phyloP scores from a whole-genome alignment of 2,113 vertebrate genomes.

The Mesembrinibis cayennensis region DNA sequence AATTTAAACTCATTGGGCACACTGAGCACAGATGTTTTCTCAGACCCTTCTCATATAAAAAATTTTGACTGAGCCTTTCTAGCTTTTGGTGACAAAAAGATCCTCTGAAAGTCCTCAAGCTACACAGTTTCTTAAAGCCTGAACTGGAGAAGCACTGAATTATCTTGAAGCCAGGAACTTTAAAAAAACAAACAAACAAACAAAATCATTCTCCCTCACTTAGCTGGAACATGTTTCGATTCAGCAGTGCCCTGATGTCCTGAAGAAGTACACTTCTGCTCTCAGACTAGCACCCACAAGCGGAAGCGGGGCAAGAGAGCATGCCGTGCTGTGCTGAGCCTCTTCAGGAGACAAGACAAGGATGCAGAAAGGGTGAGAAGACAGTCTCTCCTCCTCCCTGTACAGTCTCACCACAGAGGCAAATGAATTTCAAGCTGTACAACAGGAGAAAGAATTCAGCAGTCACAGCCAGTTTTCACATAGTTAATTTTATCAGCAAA shows the following conservation, averaged over 20 bases:
- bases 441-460: not conserved
- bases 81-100: not conserved
- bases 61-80: not conserved
- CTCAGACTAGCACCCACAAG: not conserved
- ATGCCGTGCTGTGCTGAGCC: fast-evolving
- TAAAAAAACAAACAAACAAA: not conserved
- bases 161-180: not conserved
- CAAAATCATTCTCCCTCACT: not conserved
- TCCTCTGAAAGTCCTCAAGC: not conserved
- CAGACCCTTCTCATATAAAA: not conserved
- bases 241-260: not conserved
- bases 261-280: not conserved
- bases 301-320: not conserved
- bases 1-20: not conserved
- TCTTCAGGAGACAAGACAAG: not conserved
- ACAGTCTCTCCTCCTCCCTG: not conserved
- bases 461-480: not conserved
- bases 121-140: not conserved
- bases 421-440: not conserved
- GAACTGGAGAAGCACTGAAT: not conserved
- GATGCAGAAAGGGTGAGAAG: not conserved
- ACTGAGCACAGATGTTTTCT: not conserved
- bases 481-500: not conserved
- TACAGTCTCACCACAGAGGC: not conserved
- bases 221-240: fast-evolving